Conservation (phyloP, 2,888 invertebrate genomes). For the Yponomeuta cagnagella region DNA sequence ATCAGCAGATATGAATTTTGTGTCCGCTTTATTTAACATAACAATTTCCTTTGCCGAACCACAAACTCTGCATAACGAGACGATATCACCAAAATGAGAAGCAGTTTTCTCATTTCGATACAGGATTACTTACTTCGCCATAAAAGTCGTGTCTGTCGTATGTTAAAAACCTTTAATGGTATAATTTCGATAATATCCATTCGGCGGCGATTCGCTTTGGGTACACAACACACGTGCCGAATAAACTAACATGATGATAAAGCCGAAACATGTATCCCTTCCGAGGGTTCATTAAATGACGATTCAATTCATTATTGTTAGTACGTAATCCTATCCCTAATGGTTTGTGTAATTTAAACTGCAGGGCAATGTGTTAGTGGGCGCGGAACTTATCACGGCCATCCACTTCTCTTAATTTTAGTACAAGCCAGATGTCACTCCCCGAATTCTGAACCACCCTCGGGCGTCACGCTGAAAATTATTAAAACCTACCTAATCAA, state of each 20-base stretch:
- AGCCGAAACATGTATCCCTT: background rate
- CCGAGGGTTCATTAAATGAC: background rate
- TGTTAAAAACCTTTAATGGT: conserved; percentile 2
- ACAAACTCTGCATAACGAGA: background rate
- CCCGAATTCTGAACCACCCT: conserved; percentile 13
- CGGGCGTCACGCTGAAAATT: conserved; percentile 17
- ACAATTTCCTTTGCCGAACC: background rate
- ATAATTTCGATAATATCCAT: conserved; percentile 8
- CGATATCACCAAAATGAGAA: conserved; percentile 25
- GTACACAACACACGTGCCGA: conserved; percentile 38
- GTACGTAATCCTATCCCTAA: conserved; percentile 30
- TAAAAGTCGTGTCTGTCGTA: conserved; percentile 32
- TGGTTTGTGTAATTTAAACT: conserved; percentile 60
- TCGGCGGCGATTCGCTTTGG: conserved; percentile 41
- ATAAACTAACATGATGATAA: background rate
- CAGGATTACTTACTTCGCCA: conserved; percentile 36
- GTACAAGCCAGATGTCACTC: conserved; percentile 57
- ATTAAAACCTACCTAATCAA: background rate
- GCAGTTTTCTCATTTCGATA: conserved; percentile 31
- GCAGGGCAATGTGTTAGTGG: conserved; percentile 58
- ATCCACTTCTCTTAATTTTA: conserved; percentile 54
- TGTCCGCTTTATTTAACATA: background rate
- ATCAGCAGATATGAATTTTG: conserved; percentile 5
- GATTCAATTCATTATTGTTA: background rate
- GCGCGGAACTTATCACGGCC: conserved; percentile 59